Evolutionary conservation across 2,797 vertebrate genomes (phyloP).

Genomic region (Setipinna tenuifilis): DNA sequence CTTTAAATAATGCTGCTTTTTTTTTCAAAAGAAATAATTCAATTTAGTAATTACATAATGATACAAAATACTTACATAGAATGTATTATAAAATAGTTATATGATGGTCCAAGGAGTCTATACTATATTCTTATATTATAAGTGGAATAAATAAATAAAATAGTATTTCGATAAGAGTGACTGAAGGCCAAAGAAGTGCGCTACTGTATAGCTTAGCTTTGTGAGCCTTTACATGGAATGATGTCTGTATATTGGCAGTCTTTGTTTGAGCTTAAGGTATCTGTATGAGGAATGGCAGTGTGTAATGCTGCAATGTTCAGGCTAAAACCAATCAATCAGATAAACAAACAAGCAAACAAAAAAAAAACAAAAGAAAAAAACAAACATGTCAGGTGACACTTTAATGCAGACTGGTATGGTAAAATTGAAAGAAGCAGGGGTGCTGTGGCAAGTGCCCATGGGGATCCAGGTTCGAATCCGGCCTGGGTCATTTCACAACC

Average conservation of each 20-base stretch:
- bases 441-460: too few species aligned
- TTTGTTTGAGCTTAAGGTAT: not conserved
- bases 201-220: conserved; percentile 33
- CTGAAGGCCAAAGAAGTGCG: conserved; percentile 26
- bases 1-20: conserved; percentile 47
- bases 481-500: too few species aligned
- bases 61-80: conserved; percentile 54
- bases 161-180: conserved; percentile 48
- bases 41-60: conserved; percentile 44
- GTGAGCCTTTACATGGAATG: conserved; percentile 29
- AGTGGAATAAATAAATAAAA: conserved; percentile 46
- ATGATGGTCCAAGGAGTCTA: conserved; percentile 31
- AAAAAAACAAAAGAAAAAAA: too few species aligned
- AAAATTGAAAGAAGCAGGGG: not conserved
- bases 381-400: not conserved
- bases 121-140: conserved; percentile 39
- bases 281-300: not conserved
- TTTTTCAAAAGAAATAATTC: conserved; percentile 43
- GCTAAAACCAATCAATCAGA: not conserved
- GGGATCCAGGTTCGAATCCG: too few species aligned
- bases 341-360: conserved; percentile 26
- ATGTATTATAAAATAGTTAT: conserved; percentile 23
- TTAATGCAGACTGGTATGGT: not conserved
- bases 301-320: conserved; percentile 7
- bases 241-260: not conserved